Conservation (phyloP, 2,888 invertebrate genomes). For the Gymnosoma rotundatum region DNA sequence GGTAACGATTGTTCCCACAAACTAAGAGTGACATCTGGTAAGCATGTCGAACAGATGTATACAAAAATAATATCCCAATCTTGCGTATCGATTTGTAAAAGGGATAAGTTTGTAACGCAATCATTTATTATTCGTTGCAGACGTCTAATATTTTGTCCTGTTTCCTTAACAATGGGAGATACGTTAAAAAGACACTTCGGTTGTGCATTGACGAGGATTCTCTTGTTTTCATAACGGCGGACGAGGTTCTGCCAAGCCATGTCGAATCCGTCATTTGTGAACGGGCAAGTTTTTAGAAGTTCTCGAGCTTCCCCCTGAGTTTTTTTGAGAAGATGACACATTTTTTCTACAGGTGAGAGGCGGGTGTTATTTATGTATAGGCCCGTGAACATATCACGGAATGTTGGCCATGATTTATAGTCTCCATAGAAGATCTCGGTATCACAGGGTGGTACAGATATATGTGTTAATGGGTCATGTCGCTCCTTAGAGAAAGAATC, state of each 20-base stretch:
- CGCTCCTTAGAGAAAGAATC: no score
- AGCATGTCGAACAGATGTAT: conserved; percentile 1
- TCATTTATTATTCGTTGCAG: conserved; percentile 6
- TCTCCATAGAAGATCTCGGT: conserved; percentile 2
- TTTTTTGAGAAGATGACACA: conserved; percentile 22
- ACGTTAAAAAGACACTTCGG: conserved; percentile 7
- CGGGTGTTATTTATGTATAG: neutral
- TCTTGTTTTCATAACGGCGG: conserved; percentile 10
- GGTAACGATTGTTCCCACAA: neutral
- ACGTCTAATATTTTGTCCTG: neutral
- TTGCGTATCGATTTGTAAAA: neutral
- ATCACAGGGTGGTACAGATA: neutral
- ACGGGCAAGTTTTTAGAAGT: neutral
- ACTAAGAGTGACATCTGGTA: neutral
- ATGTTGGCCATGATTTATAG: conserved; percentile 10
- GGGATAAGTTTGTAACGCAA: conserved; percentile 2
- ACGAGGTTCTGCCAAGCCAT: conserved; percentile 13
- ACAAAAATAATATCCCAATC: conserved; percentile 8
- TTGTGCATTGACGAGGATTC: conserved; percentile 16
- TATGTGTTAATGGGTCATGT: neutral
- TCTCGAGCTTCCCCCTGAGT: conserved; percentile 3
- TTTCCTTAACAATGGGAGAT: neutral
- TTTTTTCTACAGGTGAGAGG: conserved; percentile 7
- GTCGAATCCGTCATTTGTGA: neutral
- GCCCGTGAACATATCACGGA: conserved; percentile 16